These are phyloP conservation scores for Koerneria pararmatus DNA, from an alignment of 2,888 invertebrate genomes.

Conservation along the genomic window DNA sequence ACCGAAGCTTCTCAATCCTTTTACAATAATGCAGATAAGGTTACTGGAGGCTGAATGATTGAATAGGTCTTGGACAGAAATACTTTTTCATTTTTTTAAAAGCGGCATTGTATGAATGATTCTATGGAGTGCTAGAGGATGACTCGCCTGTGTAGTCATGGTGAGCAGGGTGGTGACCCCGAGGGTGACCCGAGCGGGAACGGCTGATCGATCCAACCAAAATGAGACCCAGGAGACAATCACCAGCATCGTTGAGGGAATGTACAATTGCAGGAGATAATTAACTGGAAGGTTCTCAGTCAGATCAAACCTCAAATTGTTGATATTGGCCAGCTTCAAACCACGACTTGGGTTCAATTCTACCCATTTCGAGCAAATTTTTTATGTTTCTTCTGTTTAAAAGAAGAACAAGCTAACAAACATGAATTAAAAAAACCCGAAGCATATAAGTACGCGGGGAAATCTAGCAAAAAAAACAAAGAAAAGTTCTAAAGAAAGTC, in stretches of 20 bases:
- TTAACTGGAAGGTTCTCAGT: too few species aligned
- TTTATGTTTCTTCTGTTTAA: too few species aligned
- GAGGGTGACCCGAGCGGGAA: slow-evolving; percentile 64
- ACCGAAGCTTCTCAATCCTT: too few species aligned
- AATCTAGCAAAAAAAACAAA: too few species aligned
- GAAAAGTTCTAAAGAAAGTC: too few species aligned
- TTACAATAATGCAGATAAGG: background rate
- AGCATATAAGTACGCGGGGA: too few species aligned
- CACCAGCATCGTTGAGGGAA: slow-evolving; percentile 78
- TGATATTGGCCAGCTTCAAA: too few species aligned
- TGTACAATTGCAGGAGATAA: slow-evolving; percentile 98
- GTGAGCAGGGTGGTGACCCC: slow-evolving; percentile 91
- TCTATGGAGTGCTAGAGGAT: background rate
- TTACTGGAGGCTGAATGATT: background rate
- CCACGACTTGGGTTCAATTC: too few species aligned
- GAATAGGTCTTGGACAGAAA: background rate
- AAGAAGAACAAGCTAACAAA: too few species aligned
- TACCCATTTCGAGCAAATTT: too few species aligned
- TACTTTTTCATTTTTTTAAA: background rate
- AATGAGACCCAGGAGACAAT: slow-evolving; percentile 54
- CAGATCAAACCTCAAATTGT: too few species aligned
- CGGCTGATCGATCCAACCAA: slow-evolving; percentile 54
- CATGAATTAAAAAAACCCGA: too few species aligned
- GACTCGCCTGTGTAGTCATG: slow-evolving; percentile 74
- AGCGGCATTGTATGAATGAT: background rate